These are phyloP conservation scores for Esperia sulphurella DNA, from an alignment of 2,888 invertebrate species.

Conservation along the genomic window DNA sequence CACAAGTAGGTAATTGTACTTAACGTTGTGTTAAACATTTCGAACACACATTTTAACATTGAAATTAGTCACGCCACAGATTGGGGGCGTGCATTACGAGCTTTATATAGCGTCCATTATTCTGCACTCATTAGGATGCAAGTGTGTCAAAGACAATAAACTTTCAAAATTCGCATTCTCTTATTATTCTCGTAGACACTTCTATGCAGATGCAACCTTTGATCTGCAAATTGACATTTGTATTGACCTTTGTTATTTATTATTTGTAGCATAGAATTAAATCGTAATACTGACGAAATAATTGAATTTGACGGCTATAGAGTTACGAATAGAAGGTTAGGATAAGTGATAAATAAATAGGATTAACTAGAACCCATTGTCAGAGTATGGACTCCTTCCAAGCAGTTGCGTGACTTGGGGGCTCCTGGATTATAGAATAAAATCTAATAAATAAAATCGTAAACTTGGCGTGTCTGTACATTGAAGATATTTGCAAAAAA, in stretches of 20 bases:
- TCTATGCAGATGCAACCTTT: conserved; percentile 2
- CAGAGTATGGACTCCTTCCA: no score
- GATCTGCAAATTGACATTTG: background rate
- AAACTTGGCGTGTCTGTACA: no score
- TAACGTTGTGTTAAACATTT: conserved; percentile 5
- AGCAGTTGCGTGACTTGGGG: no score
- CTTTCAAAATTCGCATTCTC: conserved; percentile 38
- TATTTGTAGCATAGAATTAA: background rate
- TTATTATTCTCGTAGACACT: background rate
- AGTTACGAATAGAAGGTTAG: no score
- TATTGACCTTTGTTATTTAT: background rate
- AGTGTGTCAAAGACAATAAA: conserved; percentile 47
- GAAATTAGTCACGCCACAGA: conserved; percentile 5
- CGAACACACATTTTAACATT: background rate
- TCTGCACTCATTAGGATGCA: conserved; percentile 28
- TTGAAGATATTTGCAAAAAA: no score
- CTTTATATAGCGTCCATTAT: background rate
- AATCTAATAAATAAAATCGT: no score
- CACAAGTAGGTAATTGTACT: background rate
- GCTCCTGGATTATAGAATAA: no score
- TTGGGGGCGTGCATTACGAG: background rate
- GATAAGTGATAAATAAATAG: no score
- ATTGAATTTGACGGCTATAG: no score
- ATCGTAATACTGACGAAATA: no score
- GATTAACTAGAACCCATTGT: no score